These are phyloP conservation scores for Tragulus kanchil DNA, from an alignment of 2,113 vertebrate species.

Conservation along the genomic window DNA sequence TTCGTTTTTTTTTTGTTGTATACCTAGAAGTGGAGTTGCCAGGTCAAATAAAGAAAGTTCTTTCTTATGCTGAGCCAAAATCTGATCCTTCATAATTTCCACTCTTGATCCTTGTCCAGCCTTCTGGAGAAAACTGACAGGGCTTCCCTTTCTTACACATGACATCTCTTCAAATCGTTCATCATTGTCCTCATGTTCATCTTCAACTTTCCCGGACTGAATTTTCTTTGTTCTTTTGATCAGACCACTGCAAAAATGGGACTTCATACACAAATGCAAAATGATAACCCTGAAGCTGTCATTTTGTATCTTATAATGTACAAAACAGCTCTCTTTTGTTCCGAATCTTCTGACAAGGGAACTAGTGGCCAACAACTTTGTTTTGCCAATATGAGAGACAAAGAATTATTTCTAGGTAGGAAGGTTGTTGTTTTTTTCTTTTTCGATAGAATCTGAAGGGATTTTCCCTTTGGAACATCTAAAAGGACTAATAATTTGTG, in stretches of 20 bases:
- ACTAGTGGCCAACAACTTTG: background rate
- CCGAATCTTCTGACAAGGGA: constrained; percentile 17
- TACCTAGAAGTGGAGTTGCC: background rate
- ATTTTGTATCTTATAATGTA: constrained; percentile 39
- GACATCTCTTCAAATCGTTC: background rate
- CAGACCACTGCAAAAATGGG: background rate
- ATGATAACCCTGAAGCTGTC: constrained; percentile 37
- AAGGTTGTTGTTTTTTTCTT: background rate
- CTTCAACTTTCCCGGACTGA: background rate
- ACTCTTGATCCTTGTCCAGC: background rate
- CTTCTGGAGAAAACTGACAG: constrained; percentile 32
- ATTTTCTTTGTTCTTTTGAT: constrained; percentile 48
- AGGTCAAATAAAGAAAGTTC: background rate
- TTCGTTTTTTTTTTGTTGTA: background rate
- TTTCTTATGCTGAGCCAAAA: constrained; percentile 55
- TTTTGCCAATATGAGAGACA: constrained; percentile 10
- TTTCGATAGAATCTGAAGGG: constrained; percentile 21
- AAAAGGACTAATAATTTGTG: constrained; percentile 56
- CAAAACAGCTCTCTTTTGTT: constrained; percentile 52
- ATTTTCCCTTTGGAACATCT: constrained; percentile 59
- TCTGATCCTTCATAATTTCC: constrained; percentile 4
- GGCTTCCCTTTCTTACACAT: constrained; percentile 27
- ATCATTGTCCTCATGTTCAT: constrained; percentile 3
- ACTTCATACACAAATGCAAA: constrained; percentile 49
- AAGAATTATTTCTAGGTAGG: constrained; percentile 17